Conservation (phyloP, 1,140 invertebrate genomes). For the Drosophila subobscura region DNA sequence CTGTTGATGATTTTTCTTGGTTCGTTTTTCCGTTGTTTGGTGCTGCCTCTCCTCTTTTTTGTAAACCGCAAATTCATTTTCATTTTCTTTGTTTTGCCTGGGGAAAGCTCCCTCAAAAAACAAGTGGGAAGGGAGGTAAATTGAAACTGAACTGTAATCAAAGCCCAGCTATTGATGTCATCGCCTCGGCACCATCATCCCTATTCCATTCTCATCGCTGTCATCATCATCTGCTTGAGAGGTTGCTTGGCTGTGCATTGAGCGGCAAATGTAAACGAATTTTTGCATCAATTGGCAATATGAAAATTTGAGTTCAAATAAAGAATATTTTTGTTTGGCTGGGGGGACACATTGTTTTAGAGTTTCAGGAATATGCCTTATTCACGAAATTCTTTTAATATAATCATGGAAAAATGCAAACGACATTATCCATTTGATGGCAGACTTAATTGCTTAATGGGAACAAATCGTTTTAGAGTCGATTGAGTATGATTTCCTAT, state of each 20-base stretch:
- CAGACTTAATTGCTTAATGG: too few relatives aligned
- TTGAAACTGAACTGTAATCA: constrained; percentile 76
- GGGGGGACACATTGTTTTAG: too few relatives aligned
- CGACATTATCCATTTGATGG: too few relatives aligned
- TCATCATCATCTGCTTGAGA: constrained; percentile 9
- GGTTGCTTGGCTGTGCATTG: constrained; percentile 11
- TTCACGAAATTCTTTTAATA: too few relatives aligned
- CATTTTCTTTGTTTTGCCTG: constrained; percentile 53
- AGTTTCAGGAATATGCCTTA: too few relatives aligned
- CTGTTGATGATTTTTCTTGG: constrained; percentile 52
- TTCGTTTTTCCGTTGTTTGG: constrained; percentile 19
- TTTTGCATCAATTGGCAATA: constrained; percentile 70
- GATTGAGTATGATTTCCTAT: too few relatives aligned
- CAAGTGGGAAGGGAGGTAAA: constrained; percentile 29
- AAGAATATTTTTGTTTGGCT: background rate
- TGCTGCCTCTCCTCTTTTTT: constrained; percentile 11
- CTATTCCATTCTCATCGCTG: background rate
- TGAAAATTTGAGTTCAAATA: constrained; percentile 77
- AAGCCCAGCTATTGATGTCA: constrained; percentile 72
- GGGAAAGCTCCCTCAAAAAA: constrained; percentile 1
- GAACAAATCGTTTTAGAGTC: too few relatives aligned
- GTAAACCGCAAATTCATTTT: constrained; percentile 59
- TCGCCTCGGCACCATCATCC: constrained; percentile 23
- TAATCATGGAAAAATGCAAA: too few relatives aligned
- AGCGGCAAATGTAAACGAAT: constrained; percentile 68